A percentile compares a stretch with the other conserved stretches of the same genome.
These are phyloP conservation scores for Polietes domitor DNA, from an alignment of 2,888 invertebrate genomes.

Conservation along the genomic window DNA sequence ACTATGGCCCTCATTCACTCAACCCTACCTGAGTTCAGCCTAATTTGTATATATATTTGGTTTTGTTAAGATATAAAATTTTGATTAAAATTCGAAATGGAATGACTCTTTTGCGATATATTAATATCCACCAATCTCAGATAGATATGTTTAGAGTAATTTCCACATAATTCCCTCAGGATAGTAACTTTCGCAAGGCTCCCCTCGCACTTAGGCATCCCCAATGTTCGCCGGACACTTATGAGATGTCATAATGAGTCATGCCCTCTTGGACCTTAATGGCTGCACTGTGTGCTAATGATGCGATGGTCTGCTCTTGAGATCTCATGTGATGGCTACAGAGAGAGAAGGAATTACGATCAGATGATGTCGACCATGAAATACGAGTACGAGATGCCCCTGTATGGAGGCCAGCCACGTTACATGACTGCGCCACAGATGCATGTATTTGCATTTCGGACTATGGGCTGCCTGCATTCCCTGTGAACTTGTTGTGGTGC, in stretches of 20 bases:
- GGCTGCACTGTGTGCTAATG: background rate
- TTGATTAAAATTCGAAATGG: too few relatives aligned
- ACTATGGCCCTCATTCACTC: too few relatives aligned
- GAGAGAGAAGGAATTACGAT: background rate
- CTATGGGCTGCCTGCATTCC: background rate
- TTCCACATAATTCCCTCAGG: too few relatives aligned
- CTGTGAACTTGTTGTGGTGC: background rate
- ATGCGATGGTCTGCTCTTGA: background rate
- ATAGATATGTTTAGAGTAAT: too few relatives aligned
- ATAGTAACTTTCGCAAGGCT: too few relatives aligned
- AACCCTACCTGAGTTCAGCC: too few relatives aligned
- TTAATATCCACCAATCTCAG: too few relatives aligned
- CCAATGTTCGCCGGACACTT: background rate
- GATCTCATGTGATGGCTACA: background rate
- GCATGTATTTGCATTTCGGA: background rate
- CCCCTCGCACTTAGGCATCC: background rate
- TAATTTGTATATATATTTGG: too few relatives aligned
- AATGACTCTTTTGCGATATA: too few relatives aligned
- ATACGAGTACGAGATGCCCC: background rate
- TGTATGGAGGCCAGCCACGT: background rate
- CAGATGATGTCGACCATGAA: constrained; percentile 3
- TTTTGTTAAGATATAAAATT: too few relatives aligned
- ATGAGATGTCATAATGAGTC: background rate
- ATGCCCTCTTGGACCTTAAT: background rate
- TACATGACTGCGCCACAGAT: background rate